Base-by-base conservation (phyloP, 2,113 vertebrate genomes). In the Sclerurus mexicanus region DNA sequence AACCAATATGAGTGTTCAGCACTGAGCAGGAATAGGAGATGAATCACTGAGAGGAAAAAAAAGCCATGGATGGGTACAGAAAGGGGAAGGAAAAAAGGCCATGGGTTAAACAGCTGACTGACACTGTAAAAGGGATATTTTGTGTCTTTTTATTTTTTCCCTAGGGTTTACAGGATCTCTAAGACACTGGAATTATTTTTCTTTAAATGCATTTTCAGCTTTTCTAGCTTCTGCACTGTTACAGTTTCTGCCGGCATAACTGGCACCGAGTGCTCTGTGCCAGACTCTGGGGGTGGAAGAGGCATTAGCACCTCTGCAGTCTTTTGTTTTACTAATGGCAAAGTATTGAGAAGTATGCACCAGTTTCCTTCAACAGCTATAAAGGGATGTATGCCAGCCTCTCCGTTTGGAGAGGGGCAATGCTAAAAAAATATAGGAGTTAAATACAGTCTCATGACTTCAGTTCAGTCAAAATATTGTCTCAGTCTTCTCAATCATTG, bases 151-250 rank as follows among this genome's bases (percentile, higher is more conserved):
- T 22, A 6, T 12, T 49, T 53, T 39, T 13, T 4, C 10, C 11
- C 12, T 58, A 18, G 53, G 68, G 27, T 90, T 96, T 94, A 90
- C 84, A 91, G 66, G 58, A 87, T 85, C 55, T 75, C 4, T 68
- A 69, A 96, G 55, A 96, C 95, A 95, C 91, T 97, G 96, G 91
- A 93, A 91, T 93, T 90, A 13, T 24, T 90, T 95, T 95, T 86
- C 87, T 90, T 86, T 79, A 37, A 78, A 85, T 87, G 53, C 81
- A 22, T 82, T 87, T 94, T 94, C 58, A 88, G 88, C 77, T 95
- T 93, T 90, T 63, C 60, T 94, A 74, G 82, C 82, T 94, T 94
- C 60, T 75, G 85, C 44, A 28, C 71, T 85, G 63, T 82, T 82
- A 31, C 14, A 22, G 14, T 87, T 90, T 68, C 62, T 79, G 94